A percentile compares a stretch with the other conserved stretches of the same genome.
Evolutionary conservation across 2,888 invertebrate species (phyloP).

Genomic region (Drosophila neoperkinsi): DNA sequence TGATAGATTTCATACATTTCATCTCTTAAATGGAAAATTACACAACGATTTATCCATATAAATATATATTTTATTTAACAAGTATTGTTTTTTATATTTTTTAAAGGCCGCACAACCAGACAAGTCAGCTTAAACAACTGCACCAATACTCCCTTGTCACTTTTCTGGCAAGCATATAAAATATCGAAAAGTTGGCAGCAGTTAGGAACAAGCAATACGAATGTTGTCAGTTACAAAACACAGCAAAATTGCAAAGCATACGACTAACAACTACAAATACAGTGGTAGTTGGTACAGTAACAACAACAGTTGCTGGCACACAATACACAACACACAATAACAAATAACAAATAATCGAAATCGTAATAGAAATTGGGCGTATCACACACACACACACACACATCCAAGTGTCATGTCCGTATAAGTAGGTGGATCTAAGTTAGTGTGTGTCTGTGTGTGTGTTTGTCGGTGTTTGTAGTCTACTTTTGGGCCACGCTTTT

Average conservation of each 20-base stretch:
- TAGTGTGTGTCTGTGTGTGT: not conserved
- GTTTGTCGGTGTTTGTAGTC: constrained; percentile 23
- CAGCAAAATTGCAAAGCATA: constrained; percentile 19
- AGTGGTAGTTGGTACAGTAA: not conserved
- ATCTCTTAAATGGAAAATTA: not conserved
- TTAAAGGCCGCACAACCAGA: not conserved
- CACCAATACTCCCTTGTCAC: constrained; percentile 11
- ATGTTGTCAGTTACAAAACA: constrained; percentile 35
- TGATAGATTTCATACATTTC: not conserved
- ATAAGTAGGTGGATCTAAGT: not conserved
- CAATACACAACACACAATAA: constrained; percentile 39
- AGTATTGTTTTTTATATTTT: constrained; percentile 4
- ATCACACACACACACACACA: constrained; percentile 41
- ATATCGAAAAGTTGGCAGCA: constrained; percentile 32
- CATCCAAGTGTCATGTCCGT: constrained; percentile 4
- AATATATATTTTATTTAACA: constrained; percentile 6
- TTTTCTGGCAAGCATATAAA: constrained; percentile 22
- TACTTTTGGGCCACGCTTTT: constrained; percentile 55
- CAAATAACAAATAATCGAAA: constrained; percentile 70
- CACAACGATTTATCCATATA: not conserved
- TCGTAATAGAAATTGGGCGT: constrained; percentile 67
- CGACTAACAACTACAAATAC: constrained; percentile 8
- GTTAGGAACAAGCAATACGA: constrained; percentile 9
- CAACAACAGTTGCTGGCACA: constrained; percentile 12
- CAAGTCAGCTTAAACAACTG: not conserved